A percentile compares a stretch with the other conserved stretches of the same genome.
Evolutionary conservation across 2,797 vertebrate species (phyloP).

Genomic region (Tenualosa ilisha): DNA sequence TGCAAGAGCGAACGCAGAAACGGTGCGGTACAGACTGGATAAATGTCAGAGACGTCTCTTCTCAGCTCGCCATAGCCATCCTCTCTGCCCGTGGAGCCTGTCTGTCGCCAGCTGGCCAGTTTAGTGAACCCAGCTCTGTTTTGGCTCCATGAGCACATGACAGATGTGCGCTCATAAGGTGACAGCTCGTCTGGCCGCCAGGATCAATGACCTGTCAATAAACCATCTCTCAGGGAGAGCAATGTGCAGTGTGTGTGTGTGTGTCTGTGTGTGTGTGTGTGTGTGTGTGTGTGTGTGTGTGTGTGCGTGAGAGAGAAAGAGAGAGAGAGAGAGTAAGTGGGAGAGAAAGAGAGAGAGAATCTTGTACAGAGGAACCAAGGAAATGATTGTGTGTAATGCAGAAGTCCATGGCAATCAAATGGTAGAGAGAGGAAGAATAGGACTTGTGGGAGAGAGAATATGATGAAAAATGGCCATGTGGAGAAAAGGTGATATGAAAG

Average conservation of each 20-base stretch:
- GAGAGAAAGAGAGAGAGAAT: background rate
- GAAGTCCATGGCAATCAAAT: constrained; percentile 12
- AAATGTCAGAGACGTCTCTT: constrained; percentile 5
- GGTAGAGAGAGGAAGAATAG: background rate
- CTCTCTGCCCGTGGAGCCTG: background rate
- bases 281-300: constrained; percentile 10
- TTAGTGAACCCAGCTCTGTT: background rate
- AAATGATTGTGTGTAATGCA: constrained; percentile 8
- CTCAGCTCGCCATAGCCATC: background rate
- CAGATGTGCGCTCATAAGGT: constrained; percentile 28
- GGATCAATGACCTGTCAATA: constrained; percentile 40
- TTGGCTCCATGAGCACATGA: background rate
- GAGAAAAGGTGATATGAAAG: background rate
- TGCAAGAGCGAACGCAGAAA: background rate
- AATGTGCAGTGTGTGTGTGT: background rate
- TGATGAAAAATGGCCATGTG: background rate
- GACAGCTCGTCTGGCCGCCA: constrained; percentile 11
- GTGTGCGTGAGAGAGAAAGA: background rate
- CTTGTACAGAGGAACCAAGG: background rate
- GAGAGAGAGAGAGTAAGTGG: background rate
- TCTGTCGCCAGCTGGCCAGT: constrained; percentile 9
- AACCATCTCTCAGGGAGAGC: background rate
- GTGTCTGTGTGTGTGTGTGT: background rate
- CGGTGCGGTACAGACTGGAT: background rate
- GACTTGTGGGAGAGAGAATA: background rate